Conservation (phyloP, 2,888 invertebrate species). For the Steinernema carpocapsae region DNA sequence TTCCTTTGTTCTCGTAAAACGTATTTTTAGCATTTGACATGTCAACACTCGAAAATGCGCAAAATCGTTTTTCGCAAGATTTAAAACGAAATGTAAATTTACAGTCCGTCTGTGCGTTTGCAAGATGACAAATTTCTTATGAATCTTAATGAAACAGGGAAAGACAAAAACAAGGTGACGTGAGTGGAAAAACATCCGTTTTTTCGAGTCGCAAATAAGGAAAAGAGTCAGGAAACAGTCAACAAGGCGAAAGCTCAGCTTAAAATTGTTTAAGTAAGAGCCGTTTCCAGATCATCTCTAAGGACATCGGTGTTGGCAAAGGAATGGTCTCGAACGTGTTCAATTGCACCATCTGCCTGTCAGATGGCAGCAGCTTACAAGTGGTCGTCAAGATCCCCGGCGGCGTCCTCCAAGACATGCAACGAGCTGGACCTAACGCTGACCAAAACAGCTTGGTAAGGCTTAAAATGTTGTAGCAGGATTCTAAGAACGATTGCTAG, state of each 20-base stretch:
- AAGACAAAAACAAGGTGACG: slow-evolving; percentile 1
- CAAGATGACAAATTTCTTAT: background rate
- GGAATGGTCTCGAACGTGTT: slow-evolving; percentile 21
- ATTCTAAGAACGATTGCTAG: background rate
- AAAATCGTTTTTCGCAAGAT: too few relatives aligned
- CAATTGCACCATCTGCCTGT: slow-evolving; percentile 18
- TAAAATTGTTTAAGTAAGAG: background rate
- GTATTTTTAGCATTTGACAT: background rate
- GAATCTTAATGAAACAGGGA: background rate
- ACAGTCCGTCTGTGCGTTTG: background rate
- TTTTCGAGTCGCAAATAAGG: too few relatives aligned
- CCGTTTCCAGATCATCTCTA: slow-evolving; percentile 19
- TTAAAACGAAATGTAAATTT: too few relatives aligned
- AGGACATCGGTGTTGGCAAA: slow-evolving; percentile 27
- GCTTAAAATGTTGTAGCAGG: background rate
- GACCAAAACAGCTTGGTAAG: too few relatives aligned
- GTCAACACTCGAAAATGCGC: background rate
- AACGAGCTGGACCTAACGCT: too few relatives aligned
- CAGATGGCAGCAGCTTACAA: slow-evolving; percentile 19
- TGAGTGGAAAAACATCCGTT: too few relatives aligned
- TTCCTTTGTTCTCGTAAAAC: too few relatives aligned
- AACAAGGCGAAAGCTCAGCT: background rate
- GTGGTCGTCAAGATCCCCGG: slow-evolving; percentile 25
- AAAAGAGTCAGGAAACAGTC: background rate
- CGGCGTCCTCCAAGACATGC: slow-evolving; percentile 20